Base-by-base conservation (phyloP, 2,888 invertebrate genomes). In the Myopa testacea region DNA sequence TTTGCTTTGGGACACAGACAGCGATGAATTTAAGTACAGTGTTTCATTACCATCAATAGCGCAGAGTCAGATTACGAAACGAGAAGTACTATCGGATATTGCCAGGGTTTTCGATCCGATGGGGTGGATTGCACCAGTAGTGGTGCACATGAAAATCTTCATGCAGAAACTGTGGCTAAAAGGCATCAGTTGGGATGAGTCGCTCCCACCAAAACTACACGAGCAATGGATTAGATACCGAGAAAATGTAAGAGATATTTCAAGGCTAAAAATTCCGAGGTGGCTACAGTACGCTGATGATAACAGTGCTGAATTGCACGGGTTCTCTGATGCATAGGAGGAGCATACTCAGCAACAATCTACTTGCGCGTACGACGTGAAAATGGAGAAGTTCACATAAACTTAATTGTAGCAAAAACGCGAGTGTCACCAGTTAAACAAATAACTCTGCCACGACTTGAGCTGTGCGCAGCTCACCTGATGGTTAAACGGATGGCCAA, bases 161-260 rank as follows among this genome's bases (percentile, higher is more conserved):
- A 78, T 80, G 79, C 80, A 80, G 58, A 78, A 58, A 60, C 37
- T 80, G 12, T 80, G 80, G 80, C 19, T 78, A 0, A 78, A 72
- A n/a, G 71, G 74, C 0, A 52, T 80, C 10, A n/a, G n/a, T n/a
- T n/a, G n/a, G n/a, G n/a, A n/a, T n/a, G n/a, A n/a, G n/a, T n/a
- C n/a, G n/a, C n/a, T n/a, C n/a, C n/a, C n/a, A n/a, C n/a, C n/a
- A n/a, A n/a, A n/a, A n/a, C n/a, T n/a, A n/a, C n/a, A n/a, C n/a
- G n/a, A n/a, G n/a, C n/a, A n/a, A n/a, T n/a, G n/a, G n/a, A n/a
- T n/a, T n/a, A n/a, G n/a, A n/a, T n/a, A n/a, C n/a, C n/a, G n/a
- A n/a, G n/a, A n/a, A n/a, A n/a, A n/a, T n/a, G n/a, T n/a, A n/a
- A n/a, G n/a, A n/a, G n/a, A n/a, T n/a, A n/a, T n/a, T n/a, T n/a